Evolutionary conservation across 2,888 invertebrate species (phyloP).

Genomic region (Cephus runcator): DNA sequence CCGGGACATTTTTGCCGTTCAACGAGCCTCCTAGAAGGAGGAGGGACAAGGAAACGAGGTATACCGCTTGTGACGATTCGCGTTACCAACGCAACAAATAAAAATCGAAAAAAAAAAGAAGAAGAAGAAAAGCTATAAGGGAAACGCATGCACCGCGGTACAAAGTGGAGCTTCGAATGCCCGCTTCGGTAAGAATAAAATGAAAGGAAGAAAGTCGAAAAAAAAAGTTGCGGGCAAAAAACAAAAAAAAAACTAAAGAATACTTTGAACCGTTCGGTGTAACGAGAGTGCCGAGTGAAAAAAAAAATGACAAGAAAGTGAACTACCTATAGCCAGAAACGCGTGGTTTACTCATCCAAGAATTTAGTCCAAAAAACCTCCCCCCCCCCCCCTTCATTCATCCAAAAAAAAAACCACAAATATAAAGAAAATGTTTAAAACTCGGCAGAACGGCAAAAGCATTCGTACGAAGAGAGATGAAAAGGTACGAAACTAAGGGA

Average conservation of each 20-base stretch:
- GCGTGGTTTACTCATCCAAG: neutral
- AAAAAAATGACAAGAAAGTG: neutral
- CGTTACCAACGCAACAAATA: neutral
- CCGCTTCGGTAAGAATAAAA: neutral
- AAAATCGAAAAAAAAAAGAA: neutral
- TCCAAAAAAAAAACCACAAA: neutral
- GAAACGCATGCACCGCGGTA: neutral
- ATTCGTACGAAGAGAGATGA: neutral
- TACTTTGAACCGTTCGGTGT: neutral
- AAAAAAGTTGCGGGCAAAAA: neutral
- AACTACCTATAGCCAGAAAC: neutral
- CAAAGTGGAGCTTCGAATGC: neutral
- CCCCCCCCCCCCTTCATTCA: no score
- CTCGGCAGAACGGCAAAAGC: neutral
- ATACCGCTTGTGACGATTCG: neutral
- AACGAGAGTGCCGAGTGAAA: neutral
- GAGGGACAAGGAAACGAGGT: neutral
- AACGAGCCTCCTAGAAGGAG: neutral
- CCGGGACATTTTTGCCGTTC: constrained; percentile 3
- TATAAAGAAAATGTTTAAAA: neutral
- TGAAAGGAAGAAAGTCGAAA: neutral
- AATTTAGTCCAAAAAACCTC: neutral
- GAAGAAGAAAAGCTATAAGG: neutral
- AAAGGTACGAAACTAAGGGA: neutral
- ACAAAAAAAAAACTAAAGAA: neutral